Evolutionary conservation across 1,140 invertebrate species (phyloP), one percentile per base, ranked within the genome.

Genomic region (Dinothrombium tinctorium): DNA sequence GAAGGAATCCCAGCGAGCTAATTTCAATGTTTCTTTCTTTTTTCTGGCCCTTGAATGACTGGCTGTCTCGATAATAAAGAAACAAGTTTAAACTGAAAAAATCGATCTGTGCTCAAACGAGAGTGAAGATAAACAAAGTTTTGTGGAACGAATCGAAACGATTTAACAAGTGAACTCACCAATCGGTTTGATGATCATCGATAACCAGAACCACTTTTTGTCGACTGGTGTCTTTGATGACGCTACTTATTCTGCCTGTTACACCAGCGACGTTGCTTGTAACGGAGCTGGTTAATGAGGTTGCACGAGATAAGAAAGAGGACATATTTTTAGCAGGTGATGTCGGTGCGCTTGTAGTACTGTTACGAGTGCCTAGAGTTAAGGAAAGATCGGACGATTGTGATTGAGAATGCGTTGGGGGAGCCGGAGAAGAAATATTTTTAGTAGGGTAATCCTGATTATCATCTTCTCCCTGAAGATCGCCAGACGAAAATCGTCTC

Each of bases 181-280:
- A 96, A 57, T 95, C 89, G 37, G 86, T 94, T 60, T 92, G 89
- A 54, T 86, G 83, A 58, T 95, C 87, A 59, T 95, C 89, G 48
- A 95, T 75, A 40, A 95, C 82, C 6, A 96, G 64, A 19, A 95
- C 62, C n/a, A 76, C 87, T 50, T 90, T 83, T 56, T 83, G 83
- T 50, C 76, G 70, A 26, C 37, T 19, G n/a, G 37, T 9, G 53
- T 90, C 86, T 56, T 84, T 84, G 57, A 78, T 84, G n/a, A 31
- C 37, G 11, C 17, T 22, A 17, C 25, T 44, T 24, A 39, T 37
- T 7, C 39, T 24, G 17, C 37, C 24, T 12, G 44, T 40, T 22
- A 45, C 33, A 21, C 42, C 32, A 35, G 44, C 22, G 14, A 45
- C 44, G 20, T 42, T 41, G 74, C 68, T 69, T 23, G 66, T 66